Evolutionary conservation across 2,888 invertebrate genomes (phyloP).

Genomic region (Chrysodeixis includens): DNA sequence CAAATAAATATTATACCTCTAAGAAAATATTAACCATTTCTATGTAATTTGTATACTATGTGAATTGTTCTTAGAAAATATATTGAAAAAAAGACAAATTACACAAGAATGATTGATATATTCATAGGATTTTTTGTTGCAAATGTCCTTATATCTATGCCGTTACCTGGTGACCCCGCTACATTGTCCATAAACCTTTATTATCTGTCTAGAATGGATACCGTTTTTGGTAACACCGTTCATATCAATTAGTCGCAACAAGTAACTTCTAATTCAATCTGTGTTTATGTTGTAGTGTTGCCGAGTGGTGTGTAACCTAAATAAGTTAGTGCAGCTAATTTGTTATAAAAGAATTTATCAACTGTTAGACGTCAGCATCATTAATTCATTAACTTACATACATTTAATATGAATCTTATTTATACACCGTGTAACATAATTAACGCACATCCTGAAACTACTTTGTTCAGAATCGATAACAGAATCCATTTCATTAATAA

Average conservation of each 20-base stretch:
- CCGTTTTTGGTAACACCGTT: neutral
- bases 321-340: slow-evolving; percentile 52
- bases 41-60: neutral
- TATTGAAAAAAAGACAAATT: neutral
- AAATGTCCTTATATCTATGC: neutral
- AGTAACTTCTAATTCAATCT: slow-evolving; percentile 11
- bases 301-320: slow-evolving; percentile 32
- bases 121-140: no score
- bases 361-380: slow-evolving; percentile 31
- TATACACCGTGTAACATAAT: no score
- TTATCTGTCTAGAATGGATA: neutral
- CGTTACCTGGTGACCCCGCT: neutral
- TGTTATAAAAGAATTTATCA: slow-evolving; percentile 39
- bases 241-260: slow-evolving; percentile 13
- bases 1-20: neutral
- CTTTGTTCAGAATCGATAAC: no score
- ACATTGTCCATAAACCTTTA: neutral
- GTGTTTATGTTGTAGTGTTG: slow-evolving; percentile 31
- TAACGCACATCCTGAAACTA: no score
- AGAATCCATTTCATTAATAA: no score
- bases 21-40: neutral
- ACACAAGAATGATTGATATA: neutral
- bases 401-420: neutral
- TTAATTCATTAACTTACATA: slow-evolving; percentile 29
- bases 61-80: no score